phyloP scores from a whole-genome alignment of 2,113 vertebrate species.

The Abramis brama region DNA sequence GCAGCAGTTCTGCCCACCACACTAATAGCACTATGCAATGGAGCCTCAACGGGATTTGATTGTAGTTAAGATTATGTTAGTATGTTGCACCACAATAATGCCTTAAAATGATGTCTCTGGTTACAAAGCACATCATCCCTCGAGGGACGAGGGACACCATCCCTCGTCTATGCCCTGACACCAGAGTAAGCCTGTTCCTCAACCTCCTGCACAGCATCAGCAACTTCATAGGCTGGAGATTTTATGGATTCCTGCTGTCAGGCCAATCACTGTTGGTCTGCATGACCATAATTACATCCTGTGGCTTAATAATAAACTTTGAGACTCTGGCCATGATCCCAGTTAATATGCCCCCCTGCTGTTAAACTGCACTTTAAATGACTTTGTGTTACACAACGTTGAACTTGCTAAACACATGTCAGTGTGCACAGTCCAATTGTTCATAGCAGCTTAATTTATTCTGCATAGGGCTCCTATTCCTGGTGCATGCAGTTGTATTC shows the following conservation, averaged over 20 bases:
- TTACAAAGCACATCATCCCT: not conserved
- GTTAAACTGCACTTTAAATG: slow-evolving; percentile 28
- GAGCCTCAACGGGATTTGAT: not conserved
- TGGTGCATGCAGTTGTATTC: not conserved
- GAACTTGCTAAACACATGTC: slow-evolving; percentile 7
- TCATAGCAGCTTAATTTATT: not conserved
- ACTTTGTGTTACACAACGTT: slow-evolving; percentile 16
- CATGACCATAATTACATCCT: slow-evolving; percentile 16
- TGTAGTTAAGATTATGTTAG: not conserved
- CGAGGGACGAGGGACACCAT: too few species aligned
- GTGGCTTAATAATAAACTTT: slow-evolving; percentile 28
- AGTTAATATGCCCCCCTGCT: slow-evolving; percentile 21
- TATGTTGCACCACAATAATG: not conserved
- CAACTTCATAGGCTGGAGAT: not conserved
- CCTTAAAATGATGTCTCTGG: not conserved
- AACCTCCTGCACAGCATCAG: not conserved
- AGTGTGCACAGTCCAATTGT: not conserved
- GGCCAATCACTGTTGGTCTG: slow-evolving; percentile 15
- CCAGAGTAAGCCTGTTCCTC: not conserved
- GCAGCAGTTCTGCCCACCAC: not conserved
- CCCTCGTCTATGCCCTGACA: not conserved
- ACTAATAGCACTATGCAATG: not conserved
- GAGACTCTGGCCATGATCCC: not conserved
- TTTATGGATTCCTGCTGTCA: slow-evolving; percentile 29
- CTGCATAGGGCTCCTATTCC: not conserved